Conservation (phyloP, 2,888 invertebrate species). For the Tetrapedia diversipes region DNA sequence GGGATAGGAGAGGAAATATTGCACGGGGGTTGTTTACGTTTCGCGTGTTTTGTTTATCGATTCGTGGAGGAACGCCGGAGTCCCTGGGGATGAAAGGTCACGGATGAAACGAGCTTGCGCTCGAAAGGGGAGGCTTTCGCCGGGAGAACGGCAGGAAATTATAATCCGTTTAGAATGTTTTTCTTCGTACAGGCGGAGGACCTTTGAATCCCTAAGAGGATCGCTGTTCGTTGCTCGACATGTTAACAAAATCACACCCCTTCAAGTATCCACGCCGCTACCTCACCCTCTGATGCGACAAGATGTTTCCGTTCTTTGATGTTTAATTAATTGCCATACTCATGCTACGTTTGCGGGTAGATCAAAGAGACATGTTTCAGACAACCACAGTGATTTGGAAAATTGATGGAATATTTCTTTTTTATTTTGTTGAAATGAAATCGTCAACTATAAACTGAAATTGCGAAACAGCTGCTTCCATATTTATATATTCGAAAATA, state of each 20-base stretch:
- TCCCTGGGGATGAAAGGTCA: conserved; percentile 5
- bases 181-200: conserved; percentile 1
- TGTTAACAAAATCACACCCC: conserved; percentile 1
- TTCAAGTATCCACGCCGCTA: too few relatives aligned
- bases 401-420: too few relatives aligned
- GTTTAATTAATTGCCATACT: too few relatives aligned
- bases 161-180: conserved; percentile 30
- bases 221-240: not conserved
- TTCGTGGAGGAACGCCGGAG: conserved; percentile 3
- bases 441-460: too few relatives aligned
- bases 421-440: too few relatives aligned
- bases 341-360: too few relatives aligned
- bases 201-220: conserved; percentile 9
- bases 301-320: too few relatives aligned
- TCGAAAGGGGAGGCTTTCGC: not conserved
- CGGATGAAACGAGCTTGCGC: conserved; percentile 4
- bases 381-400: too few relatives aligned
- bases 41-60: conserved; percentile 45
- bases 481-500: too few relatives aligned
- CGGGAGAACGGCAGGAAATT: conserved; percentile 11
- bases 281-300: too few relatives aligned
- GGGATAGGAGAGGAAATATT: conserved; percentile 28
- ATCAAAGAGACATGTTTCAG: too few relatives aligned
- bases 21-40: conserved; percentile 33
- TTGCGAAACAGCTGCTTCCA: too few relatives aligned